Evolutionary conservation across 2,797 vertebrate genomes (phyloP).

Genomic region (Lithobates pipiens): DNA sequence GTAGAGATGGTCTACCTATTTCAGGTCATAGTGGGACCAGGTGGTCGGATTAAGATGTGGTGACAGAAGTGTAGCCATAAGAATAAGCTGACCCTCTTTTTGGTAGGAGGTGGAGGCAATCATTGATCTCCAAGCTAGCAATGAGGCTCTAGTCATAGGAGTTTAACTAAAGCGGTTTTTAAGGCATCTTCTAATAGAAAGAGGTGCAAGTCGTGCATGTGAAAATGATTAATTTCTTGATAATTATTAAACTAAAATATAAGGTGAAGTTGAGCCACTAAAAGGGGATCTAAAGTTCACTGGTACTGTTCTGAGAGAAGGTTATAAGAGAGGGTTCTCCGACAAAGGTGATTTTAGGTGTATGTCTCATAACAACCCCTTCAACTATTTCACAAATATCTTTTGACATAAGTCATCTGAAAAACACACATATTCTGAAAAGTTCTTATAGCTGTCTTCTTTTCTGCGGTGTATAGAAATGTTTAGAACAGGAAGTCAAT

Average conservation of each 20-base stretch:
- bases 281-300: neutral
- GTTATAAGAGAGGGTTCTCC: neutral
- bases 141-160: too few relatives aligned
- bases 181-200: too few relatives aligned
- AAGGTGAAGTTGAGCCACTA: neutral
- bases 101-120: too few relatives aligned
- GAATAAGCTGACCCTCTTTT: too few relatives aligned
- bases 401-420: neutral
- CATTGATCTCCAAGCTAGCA: too few relatives aligned
- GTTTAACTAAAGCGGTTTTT: too few relatives aligned
- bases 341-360: neutral
- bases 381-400: neutral
- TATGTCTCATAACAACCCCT: neutral
- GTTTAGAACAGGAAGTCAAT: constrained; percentile 3
- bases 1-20: too few relatives aligned
- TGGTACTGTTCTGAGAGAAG: neutral
- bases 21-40: too few relatives aligned
- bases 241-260: neutral
- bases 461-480: neutral
- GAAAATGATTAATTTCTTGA: too few relatives aligned
- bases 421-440: neutral
- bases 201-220: too few relatives aligned
- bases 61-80: too few relatives aligned
- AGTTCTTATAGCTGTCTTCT: constrained; percentile 13
- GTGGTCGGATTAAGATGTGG: too few relatives aligned